These are phyloP conservation scores for Actenoides hombroni DNA, from an alignment of 2,113 vertebrate species.

Conservation along the genomic window DNA sequence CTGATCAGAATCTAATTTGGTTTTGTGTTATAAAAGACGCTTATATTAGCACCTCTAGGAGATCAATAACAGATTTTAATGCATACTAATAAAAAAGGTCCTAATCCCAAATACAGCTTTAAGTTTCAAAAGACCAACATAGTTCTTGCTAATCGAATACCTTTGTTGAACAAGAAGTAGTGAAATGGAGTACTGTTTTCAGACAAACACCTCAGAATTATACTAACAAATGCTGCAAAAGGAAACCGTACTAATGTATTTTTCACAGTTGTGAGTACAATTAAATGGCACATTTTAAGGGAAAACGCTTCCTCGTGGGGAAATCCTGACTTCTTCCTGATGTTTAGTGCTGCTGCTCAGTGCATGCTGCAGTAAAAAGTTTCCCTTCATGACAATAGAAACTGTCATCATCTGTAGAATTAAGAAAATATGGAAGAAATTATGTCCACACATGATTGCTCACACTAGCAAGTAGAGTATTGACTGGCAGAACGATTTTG, in stretches of 20 bases:
- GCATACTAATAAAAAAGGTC: constrained; percentile 63
- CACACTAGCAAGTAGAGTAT: not conserved
- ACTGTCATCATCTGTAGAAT: not conserved
- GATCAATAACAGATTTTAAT: constrained; percentile 61
- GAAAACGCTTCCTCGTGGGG: constrained; percentile 5
- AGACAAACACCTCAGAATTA: constrained; percentile 36
- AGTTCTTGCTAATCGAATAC: constrained; percentile 40
- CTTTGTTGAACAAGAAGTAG: constrained; percentile 30
- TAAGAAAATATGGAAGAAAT: constrained; percentile 29
- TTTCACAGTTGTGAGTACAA: constrained; percentile 30
- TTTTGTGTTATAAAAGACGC: constrained; percentile 16
- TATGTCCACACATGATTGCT: not conserved
- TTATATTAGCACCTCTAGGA: constrained; percentile 44
- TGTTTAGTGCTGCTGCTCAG: not conserved
- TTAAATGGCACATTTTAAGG: not conserved
- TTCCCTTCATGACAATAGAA: constrained; percentile 49
- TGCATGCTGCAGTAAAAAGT: not conserved
- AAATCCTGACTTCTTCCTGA: not conserved
- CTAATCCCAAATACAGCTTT: constrained; percentile 28
- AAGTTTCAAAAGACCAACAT: constrained; percentile 28
- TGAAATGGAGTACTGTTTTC: constrained; percentile 40
- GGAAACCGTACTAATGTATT: constrained; percentile 31
- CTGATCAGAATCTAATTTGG: constrained; percentile 67
- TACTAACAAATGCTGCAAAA: constrained; percentile 1
- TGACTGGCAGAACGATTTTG: constrained; percentile 13